Conservation (phyloP, 2,797 vertebrate genomes). For the Otolemur crassicaudatus region DNA sequence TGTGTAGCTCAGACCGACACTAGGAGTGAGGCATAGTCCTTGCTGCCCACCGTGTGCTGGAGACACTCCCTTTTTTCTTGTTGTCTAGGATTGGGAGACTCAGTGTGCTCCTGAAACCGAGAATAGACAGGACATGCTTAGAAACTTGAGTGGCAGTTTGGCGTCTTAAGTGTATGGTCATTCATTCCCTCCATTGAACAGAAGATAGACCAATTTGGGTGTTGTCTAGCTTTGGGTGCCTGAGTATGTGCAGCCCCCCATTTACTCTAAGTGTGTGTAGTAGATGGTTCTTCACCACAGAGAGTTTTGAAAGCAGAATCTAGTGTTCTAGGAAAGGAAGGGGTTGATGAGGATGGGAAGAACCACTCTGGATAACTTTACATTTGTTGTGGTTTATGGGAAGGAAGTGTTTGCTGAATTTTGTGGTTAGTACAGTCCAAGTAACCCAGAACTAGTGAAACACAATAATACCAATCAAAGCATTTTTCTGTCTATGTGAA, state of each 20-base stretch:
- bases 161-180: not conserved
- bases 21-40: not conserved
- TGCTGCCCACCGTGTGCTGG: fast-evolving
- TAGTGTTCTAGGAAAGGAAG: not conserved
- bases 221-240: not conserved
- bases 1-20: not conserved
- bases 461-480: not conserved
- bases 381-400: not conserved
- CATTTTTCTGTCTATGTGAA: not conserved
- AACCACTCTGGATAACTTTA: not conserved
- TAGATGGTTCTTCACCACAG: not conserved
- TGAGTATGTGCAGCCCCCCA: fast-evolving
- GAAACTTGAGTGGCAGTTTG: not conserved
- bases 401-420: not conserved
- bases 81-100: not conserved
- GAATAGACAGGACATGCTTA: not conserved
- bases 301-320: not conserved
- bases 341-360: not conserved
- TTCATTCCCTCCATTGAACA: not conserved
- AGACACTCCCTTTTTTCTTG: not conserved
- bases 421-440: not conserved
- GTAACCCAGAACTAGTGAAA: not conserved
- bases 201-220: not conserved
- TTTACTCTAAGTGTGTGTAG: not conserved
- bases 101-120: not conserved